These are phyloP conservation scores for Megastigmus dorsalis DNA, from an alignment of 2,888 invertebrate species.

Conservation along the genomic window DNA sequence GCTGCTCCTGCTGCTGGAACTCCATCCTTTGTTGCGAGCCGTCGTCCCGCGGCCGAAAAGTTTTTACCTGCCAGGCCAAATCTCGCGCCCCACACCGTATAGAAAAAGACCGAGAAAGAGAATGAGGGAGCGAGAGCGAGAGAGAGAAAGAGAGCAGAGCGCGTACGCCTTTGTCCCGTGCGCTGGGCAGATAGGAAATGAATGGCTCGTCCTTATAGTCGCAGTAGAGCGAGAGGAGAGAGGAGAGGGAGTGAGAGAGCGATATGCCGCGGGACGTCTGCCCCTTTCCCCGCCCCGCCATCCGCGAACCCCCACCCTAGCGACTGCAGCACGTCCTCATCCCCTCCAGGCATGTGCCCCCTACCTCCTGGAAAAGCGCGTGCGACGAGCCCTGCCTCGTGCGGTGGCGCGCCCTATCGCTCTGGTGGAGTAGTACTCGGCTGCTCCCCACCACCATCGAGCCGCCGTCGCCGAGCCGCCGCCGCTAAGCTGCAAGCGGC, in stretches of 20 bases:
- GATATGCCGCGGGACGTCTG: constrained; percentile 8
- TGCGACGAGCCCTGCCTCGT: constrained; percentile 23
- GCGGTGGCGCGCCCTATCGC: constrained; percentile 53
- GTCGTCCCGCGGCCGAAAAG: constrained; percentile 29
- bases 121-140: not conserved
- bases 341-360: not conserved
- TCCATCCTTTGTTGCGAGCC: constrained; percentile 16
- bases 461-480: constrained; percentile 13
- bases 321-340: not conserved
- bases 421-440: not conserved
- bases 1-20: not conserved
- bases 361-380: not conserved
- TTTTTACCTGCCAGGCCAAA: constrained; percentile 39
- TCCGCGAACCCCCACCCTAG: not conserved
- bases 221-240: not conserved
- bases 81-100: not conserved
- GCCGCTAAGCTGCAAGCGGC: not conserved
- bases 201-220: constrained; percentile 40
- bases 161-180: constrained; percentile 43
- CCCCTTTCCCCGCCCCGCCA: not conserved
- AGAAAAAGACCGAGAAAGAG: constrained; percentile 3
- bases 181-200: constrained; percentile 30
- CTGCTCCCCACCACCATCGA: constrained; percentile 12
- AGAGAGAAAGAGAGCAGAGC: not conserved
- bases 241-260: not conserved